Conservation (phyloP, 2,113 vertebrate genomes). For the Carassius carassius region DNA sequence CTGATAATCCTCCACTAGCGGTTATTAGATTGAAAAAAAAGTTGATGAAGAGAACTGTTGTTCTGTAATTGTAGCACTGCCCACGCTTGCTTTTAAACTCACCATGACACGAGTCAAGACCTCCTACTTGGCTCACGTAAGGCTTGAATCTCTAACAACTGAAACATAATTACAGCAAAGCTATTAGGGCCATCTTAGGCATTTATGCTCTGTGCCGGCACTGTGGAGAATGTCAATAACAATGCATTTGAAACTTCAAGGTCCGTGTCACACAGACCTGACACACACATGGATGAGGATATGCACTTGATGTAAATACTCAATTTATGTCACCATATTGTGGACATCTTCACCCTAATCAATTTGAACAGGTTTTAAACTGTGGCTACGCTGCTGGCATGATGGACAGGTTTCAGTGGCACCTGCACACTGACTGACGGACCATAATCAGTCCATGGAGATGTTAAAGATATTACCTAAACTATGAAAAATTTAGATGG, state of each 20-base stretch:
- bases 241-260: conserved; percentile 25
- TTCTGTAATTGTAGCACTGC: conserved; percentile 36
- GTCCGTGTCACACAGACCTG: conserved; percentile 18
- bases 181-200: conserved; percentile 37
- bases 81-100: conserved; percentile 37
- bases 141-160: conserved; percentile 16
- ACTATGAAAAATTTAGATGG: not conserved
- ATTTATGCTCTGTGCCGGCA: conserved; percentile 22
- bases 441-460: conserved; percentile 3
- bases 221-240: conserved; percentile 38
- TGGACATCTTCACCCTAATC: conserved; percentile 19
- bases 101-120: conserved; percentile 20
- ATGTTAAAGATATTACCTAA: conserved; percentile 24
- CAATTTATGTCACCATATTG: conserved; percentile 28
- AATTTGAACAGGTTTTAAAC: conserved; percentile 18
- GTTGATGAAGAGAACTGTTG: conserved; percentile 33
- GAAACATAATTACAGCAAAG: conserved; percentile 46
- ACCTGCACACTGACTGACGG: not conserved
- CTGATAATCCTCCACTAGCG: conserved; percentile 11
- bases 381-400: not conserved
- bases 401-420: conserved; percentile 16
- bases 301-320: conserved; percentile 27
- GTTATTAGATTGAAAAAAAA: conserved; percentile 21
- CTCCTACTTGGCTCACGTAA: conserved; percentile 8
- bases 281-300: conserved; percentile 23